Base-by-base conservation (phyloP, 2,888 invertebrate species). In the Melanotus villosus region DNA sequence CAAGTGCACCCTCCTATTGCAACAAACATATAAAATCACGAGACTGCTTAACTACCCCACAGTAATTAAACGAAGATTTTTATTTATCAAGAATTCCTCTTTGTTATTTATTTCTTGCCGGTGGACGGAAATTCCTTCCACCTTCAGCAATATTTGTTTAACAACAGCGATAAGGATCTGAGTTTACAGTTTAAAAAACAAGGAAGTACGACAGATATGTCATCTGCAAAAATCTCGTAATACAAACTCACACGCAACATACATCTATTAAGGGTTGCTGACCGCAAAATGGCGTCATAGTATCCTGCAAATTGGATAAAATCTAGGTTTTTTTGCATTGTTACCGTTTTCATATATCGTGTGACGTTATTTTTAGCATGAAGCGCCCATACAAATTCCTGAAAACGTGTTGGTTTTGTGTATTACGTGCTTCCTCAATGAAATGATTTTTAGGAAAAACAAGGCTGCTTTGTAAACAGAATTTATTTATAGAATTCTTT, bases 281-380 rank as follows among this genome's bases (percentile, higher is more conserved):
- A 23, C 47, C 47, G 47, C 47, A 19, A 47, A 47, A 47, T 47
- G 47, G 47, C 23, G 14, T 21, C 4, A 23, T 26, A 26, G 23
- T 47, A 12, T 47, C 47, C 47, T 47, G 47, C 7, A 43, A 43
- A 43, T 43, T 47, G 47, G 47, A 23, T 47, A 47, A 43, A 47
- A 47, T 26, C 47, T 47, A 47, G 47, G 19, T 43, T 43, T 47
- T 47, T 47, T 9, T 47, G 47, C 23, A 47, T 41, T 41, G 41
- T 41, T 41, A 16, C 21, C 12, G 6, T 47, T 47, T 45, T 45
- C 21, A 21, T 21, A 47, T 47, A 26, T 26, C 5, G 10, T n/a
- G 45, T 45, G 1, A 47, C 12, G 23, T 47, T 6, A 43, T 43
- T 47, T 45, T 47, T 12, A 21, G n/a, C 10, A 47, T 47, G 18